phyloP scores from a whole-genome alignment of 2,888 invertebrate species.

The Mesoligia furuncula region DNA sequence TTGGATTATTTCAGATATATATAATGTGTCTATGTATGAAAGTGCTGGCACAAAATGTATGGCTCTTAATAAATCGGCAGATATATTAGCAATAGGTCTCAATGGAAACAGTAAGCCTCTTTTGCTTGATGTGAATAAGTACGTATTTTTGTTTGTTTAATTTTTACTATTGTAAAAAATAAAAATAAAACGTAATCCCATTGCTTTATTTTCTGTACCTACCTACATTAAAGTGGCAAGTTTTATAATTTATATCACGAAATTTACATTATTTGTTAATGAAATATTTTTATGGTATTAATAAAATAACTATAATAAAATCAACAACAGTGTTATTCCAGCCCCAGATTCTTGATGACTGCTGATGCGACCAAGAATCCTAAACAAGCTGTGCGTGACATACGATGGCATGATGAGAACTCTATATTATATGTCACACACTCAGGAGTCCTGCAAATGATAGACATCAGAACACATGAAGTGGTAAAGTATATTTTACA shows the following conservation, averaged over 20 bases:
- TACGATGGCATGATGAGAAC: constrained; percentile 82
- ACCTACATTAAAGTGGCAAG: not conserved
- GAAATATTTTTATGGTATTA: not conserved
- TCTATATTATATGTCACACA: constrained; percentile 81
- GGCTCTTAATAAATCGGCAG: constrained; percentile 69
- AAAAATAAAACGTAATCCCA: not conserved
- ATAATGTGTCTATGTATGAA: constrained; percentile 67
- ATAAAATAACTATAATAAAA: constrained; percentile 14
- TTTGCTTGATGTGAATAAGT: constrained; percentile 82
- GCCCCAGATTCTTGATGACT: constrained; percentile 70
- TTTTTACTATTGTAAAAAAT: not conserved
- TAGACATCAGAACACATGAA: constrained; percentile 76
- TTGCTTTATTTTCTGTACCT: too few relatives aligned
- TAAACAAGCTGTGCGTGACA: constrained; percentile 78
- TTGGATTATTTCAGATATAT: constrained; percentile 67
- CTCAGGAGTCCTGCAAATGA: constrained; percentile 77
- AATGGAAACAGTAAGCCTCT: constrained; percentile 82
- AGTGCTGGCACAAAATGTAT: constrained; percentile 78
- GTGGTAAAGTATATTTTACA: constrained; percentile 71
- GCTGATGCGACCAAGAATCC: constrained; percentile 66
- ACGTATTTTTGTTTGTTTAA: constrained; percentile 69
- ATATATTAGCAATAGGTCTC: constrained; percentile 81
- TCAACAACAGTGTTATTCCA: constrained; percentile 66
- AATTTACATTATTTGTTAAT: not conserved
- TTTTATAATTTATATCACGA: not conserved